Evolutionary conservation across 2,888 invertebrate species (phyloP).

Genomic region (Agonopterix arenella): DNA sequence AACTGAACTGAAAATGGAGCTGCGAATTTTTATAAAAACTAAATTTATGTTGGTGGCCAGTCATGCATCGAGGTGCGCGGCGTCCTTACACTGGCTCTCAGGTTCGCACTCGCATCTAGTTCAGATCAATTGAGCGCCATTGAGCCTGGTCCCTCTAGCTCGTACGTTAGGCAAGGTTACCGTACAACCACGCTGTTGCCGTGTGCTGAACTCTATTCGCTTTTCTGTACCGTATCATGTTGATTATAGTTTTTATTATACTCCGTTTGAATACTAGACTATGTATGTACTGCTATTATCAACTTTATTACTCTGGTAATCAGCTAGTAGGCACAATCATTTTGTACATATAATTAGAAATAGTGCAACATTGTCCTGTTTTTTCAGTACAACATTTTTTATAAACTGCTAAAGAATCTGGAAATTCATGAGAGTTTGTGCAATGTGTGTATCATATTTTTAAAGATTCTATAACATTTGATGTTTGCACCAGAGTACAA

Average conservation of each 20-base stretch:
- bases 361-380: too few species aligned
- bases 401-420: too few species aligned
- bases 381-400: not conserved
- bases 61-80: conserved; percentile 27
- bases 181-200: conserved; percentile 24
- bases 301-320: not conserved
- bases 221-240: conserved; percentile 1
- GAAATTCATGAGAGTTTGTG: too few species aligned
- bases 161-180: conserved; percentile 55
- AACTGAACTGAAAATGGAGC: too few species aligned
- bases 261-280: not conserved
- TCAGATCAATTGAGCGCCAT: conserved; percentile 69
- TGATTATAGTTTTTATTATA: not conserved
- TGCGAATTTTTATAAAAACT: too few species aligned
- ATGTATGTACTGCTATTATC: not conserved
- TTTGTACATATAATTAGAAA: too few species aligned
- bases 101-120: conserved; percentile 67
- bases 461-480: too few species aligned
- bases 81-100: conserved; percentile 46
- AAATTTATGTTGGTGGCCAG: conserved; percentile 7
- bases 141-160: conserved; percentile 56
- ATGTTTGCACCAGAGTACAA: too few species aligned
- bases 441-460: too few species aligned
- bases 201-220: conserved; percentile 19
- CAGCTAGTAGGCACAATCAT: too few species aligned